Percentiles rank a stretch among this genome's conserved stretches.
phyloP scores from a whole-genome alignment of 1,140 invertebrate genomes.

The Drosophila burlai region DNA sequence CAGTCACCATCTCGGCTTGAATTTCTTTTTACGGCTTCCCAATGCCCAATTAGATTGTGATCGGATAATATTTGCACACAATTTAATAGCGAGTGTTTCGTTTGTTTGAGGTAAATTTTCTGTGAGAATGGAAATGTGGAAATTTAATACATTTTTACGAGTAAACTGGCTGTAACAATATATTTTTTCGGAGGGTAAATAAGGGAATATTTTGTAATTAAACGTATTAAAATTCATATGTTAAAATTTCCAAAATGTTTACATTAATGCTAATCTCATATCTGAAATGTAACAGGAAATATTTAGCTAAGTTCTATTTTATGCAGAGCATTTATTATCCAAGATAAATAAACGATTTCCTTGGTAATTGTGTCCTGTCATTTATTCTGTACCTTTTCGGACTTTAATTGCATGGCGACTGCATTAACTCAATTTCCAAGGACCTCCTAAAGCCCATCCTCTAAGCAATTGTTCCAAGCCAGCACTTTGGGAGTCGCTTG shows the following conservation, averaged over 20 bases:
- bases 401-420: slow-evolving; percentile 38
- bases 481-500: slow-evolving; percentile 39
- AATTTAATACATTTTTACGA: background rate
- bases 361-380: slow-evolving; percentile 5
- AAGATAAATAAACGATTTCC: background rate
- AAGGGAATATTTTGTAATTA: background rate
- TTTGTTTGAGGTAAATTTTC: background rate
- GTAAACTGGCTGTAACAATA: background rate
- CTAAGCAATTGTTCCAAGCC: slow-evolving; percentile 40
- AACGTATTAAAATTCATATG: background rate
- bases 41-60: slow-evolving; percentile 41
- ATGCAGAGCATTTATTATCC: background rate
- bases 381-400: background rate
- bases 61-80: slow-evolving; percentile 13
- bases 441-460: slow-evolving; percentile 1
- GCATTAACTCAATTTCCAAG: slow-evolving; percentile 15
- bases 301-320: background rate
- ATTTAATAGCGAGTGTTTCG: slow-evolving; percentile 5
- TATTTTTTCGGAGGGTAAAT: background rate
- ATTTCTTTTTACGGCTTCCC: slow-evolving; percentile 23
- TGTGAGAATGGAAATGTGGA: background rate
- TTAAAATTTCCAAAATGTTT: background rate
- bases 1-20: background rate
- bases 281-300: background rate
- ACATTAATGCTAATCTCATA: background rate